These are phyloP conservation scores for Itoplectis maculator DNA, from an alignment of 2,888 invertebrate species.

Conservation along the genomic window DNA sequence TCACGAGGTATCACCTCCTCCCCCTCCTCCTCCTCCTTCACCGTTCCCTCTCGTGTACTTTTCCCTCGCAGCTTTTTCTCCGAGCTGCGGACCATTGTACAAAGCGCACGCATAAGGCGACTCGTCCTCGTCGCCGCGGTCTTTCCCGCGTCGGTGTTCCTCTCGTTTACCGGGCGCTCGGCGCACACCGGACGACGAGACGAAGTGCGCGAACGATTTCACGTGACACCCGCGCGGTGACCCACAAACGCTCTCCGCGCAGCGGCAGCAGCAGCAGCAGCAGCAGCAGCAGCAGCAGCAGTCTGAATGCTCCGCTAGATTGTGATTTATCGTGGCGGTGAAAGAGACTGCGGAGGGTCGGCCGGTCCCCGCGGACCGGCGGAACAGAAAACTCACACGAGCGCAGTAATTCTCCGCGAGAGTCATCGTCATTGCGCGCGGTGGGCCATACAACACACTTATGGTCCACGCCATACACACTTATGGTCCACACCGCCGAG, in stretches of 20 bases:
- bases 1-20: conserved; percentile 10
- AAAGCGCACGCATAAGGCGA: conserved; percentile 21
- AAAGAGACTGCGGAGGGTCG: conserved; percentile 67
- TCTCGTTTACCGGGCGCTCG: conserved; percentile 4
- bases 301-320: conserved; percentile 76
- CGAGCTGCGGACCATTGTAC: conserved; percentile 2
- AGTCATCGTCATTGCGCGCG: conserved; percentile 39
- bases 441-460: too few relatives aligned
- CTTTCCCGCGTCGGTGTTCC: conserved; percentile 9
- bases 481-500: conserved; percentile 35
- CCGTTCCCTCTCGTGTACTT: background rate
- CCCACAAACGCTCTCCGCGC: conserved; percentile 70
- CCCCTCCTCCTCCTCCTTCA: background rate
- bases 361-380: conserved; percentile 20
- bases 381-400: conserved; percentile 16
- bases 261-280: too few relatives aligned
- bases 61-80: conserved; percentile 27
- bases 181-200: conserved; percentile 22
- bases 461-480: conserved; percentile 49
- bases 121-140: conserved; percentile 33
- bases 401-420: conserved; percentile 20
- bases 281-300: too few relatives aligned
- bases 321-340: conserved; percentile 76
- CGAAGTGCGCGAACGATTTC: conserved; percentile 68
- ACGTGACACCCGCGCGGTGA: conserved; percentile 74